These are phyloP conservation scores for Coregonus clupeaformis DNA, from an alignment of 2,113 vertebrate genomes.

Conservation along the genomic window DNA sequence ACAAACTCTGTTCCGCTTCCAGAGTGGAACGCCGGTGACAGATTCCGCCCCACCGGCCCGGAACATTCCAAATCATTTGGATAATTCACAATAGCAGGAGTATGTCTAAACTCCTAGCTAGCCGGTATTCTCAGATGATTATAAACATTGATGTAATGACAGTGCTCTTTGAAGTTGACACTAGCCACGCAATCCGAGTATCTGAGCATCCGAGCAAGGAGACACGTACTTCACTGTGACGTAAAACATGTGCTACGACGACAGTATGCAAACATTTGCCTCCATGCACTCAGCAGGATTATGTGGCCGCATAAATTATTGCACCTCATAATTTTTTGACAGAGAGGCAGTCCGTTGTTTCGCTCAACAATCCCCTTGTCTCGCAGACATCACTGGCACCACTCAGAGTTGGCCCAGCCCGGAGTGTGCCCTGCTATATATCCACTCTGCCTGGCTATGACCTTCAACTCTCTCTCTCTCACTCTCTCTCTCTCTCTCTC, in stretches of 20 bases:
- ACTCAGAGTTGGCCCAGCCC: slow-evolving; percentile 52
- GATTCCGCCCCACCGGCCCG: slow-evolving; percentile 27
- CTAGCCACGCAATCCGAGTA: slow-evolving; percentile 16
- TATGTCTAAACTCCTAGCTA: slow-evolving; percentile 16
- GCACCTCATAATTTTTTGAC: slow-evolving; percentile 48
- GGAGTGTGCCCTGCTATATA: slow-evolving; percentile 59
- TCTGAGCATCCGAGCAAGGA: slow-evolving; percentile 20
- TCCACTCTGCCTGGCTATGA: slow-evolving; percentile 47
- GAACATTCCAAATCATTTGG: slow-evolving; percentile 36
- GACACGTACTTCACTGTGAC: slow-evolving; percentile 35
- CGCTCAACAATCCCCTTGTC: slow-evolving; percentile 50
- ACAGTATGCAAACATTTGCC: slow-evolving; percentile 64
- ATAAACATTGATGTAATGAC: slow-evolving; percentile 54
- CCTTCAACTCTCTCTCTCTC: too few relatives aligned
- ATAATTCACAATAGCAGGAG: slow-evolving; percentile 37
- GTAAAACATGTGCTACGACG: slow-evolving; percentile 46
- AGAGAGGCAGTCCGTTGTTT: slow-evolving; percentile 48
- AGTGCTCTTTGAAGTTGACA: slow-evolving; percentile 45
- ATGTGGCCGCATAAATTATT: slow-evolving; percentile 67
- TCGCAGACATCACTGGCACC: slow-evolving; percentile 52
- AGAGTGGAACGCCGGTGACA: slow-evolving; percentile 29
- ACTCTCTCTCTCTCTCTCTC: too few relatives aligned
- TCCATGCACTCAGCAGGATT: slow-evolving; percentile 73
- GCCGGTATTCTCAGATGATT: slow-evolving; percentile 38
- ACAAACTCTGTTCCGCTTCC: slow-evolving; percentile 30